Base-by-base conservation (phyloP, 2,113 vertebrate genomes). In the Nycticryphes semicollaris region DNA sequence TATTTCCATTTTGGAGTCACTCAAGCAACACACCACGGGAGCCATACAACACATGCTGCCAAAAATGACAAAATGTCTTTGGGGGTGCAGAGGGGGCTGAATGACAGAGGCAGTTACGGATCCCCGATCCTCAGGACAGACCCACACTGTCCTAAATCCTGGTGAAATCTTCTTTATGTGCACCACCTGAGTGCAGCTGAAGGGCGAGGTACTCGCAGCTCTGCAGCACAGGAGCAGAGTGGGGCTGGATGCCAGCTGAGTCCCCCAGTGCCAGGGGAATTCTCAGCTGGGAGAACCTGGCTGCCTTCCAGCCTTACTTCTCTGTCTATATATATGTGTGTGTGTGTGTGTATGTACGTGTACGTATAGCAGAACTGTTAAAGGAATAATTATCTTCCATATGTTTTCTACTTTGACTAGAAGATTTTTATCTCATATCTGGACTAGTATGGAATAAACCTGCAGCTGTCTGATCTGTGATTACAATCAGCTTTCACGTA, bases 201-300 rank as follows among this genome's bases (percentile, higher is more conserved):
- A 95, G 88, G 85, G 91, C 33, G 53, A 91, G 35, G 77, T 45
- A 39, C 81, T 50, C 16, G 27, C 43, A 87, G 53, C 51, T 75
- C 73, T 75, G 68, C 39, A 20, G 60, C 56, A 62, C 10, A 20
- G 24, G 48, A 87, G 62, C 2, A 1, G 47, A 67, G 73, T 7
- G 1, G 7, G 19, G 60, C 41, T 81, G 73, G 33, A 5, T 75
- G 81, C 80, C 95, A 85, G 70, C 54, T 51, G 80, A 47, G 50
- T 84, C 19, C 64, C 48, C 16, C 43, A 24, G 62, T 56, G 87
- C 75, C 82, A 86, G 72, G 79, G 90, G 79, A 95, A 92, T 89
- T 96, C 88, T 94, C 90, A 94, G 85, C 90, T 95, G 85, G 79
- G 43, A 95, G 50, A 92, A 77, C 11, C 54, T 78, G 90, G 88